Base-by-base conservation (phyloP, 2,113 vertebrate genomes). In the Hyaena hyaena region DNA sequence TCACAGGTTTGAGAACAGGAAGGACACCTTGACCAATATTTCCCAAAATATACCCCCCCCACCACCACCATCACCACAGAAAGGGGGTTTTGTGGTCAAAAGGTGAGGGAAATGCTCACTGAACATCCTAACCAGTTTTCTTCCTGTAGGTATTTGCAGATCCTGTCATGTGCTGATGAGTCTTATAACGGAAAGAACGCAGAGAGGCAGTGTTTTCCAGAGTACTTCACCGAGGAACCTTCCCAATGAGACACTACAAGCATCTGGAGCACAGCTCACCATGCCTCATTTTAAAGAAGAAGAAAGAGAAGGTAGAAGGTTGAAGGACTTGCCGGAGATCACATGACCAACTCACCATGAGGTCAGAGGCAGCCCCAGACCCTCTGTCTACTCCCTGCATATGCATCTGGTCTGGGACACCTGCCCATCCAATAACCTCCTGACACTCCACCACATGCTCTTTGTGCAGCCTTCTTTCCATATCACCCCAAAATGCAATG, bases 101-200 rank as follows among this genome's bases (percentile, higher is more conserved):
- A 61, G 58, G 31, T 2, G 8, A 33, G 65, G 50, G 39, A 53
- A 26, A 24, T 1, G 14, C 28, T 10, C 16, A 7, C 58, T 12
- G 28, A 55, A 35, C 39, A 16, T 10, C 23, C 58, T 61, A 11
- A 21, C 4, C 2, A 26, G 48, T 65, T 63, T 39, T 65, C 90
- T 82, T 74, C 21, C 74, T 80, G 16, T 5, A 17, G 28, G 45
- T 19, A 7, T 12, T 12, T 9, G 2, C 33, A 28, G n/a, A 66
- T n/a, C 10, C 33, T 45, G 17, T 21, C 26, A 33, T 4, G 5
- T 2, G 26, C 69, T n/a, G 12, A 28, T 7, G 5, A 17, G 39
- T 7, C 33, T 14, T 31, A 15, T 28, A 33, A 65, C 14, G 0
- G 53, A 48, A 43, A 71, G 24, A 35, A 63, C 7, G 0, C 2